A percentile compares a stretch with the other conserved stretches of the same genome.
phyloP scores from a whole-genome alignment of 2,888 invertebrate species.

The Andrena dorsata region DNA sequence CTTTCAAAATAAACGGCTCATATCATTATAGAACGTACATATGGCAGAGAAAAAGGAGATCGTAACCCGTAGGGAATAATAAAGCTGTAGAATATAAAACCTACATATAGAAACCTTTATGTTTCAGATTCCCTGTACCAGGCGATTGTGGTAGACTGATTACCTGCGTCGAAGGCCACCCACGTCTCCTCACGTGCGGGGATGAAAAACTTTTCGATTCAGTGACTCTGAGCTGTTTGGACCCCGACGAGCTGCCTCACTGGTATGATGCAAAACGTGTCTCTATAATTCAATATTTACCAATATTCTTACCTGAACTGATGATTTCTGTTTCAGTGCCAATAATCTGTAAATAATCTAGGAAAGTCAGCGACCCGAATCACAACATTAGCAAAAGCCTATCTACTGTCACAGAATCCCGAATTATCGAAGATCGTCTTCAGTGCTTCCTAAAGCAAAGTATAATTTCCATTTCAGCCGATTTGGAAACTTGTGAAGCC shows the following conservation, averaged over 20 bases:
- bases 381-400: neutral
- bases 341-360: conserved; percentile 72
- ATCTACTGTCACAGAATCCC: neutral
- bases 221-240: conserved; percentile 93
- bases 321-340: conserved; percentile 67
- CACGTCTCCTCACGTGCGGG: conserved; percentile 94
- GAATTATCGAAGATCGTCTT: neutral
- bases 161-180: conserved; percentile 96
- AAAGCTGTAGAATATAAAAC: no score
- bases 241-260: conserved; percentile 87
- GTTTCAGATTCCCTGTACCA: conserved; percentile 90
- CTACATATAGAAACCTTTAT: neutral
- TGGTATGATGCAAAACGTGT: conserved; percentile 77
- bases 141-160: conserved; percentile 95
- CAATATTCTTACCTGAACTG: neutral
- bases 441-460: neutral
- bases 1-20: no score
- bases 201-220: conserved; percentile 95
- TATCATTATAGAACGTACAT: no score
- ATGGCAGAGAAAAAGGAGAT: no score
- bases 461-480: neutral
- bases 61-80: no score
- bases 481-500: neutral
- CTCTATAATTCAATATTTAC: neutral
- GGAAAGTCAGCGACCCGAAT: conserved; percentile 3